phyloP scores from a whole-genome alignment of 2,888 invertebrate genomes.

The Lasius platythorax region DNA sequence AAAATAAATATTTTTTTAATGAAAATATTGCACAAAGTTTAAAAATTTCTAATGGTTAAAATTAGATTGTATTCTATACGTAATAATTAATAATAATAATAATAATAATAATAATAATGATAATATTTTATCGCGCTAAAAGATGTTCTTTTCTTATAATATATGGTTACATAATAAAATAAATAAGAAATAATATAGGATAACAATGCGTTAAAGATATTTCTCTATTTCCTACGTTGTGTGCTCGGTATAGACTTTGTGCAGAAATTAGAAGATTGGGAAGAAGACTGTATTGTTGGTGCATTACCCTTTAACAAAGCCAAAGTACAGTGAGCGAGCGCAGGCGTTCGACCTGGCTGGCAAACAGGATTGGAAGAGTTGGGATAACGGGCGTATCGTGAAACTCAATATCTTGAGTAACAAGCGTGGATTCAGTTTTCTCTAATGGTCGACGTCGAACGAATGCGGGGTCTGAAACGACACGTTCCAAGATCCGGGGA shows the following conservation, averaged over 20 bases:
- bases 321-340: conserved; percentile 51
- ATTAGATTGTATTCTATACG: neutral
- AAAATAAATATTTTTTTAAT: conserved; percentile 1
- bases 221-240: neutral
- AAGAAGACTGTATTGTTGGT: conserved; percentile 27
- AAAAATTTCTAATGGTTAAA: neutral
- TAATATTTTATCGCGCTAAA: neutral
- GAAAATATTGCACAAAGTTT: neutral
- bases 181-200: neutral
- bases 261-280: conserved; percentile 60
- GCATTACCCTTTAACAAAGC: conserved; percentile 62
- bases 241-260: conserved; percentile 25
- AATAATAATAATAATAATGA: no score
- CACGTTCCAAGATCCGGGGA: conserved; percentile 32
- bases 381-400: conserved; percentile 68
- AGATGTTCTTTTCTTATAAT: neutral
- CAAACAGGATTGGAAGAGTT: conserved; percentile 66
- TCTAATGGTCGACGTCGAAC: conserved; percentile 49
- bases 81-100: neutral
- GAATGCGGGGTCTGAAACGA: conserved; percentile 20
- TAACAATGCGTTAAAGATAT: neutral
- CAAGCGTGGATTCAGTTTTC: conserved; percentile 65
- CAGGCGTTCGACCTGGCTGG: conserved; percentile 51
- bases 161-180: neutral
- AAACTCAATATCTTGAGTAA: conserved; percentile 72